Conservation (phyloP, 2,888 invertebrate species). For the Hermaeophaga mercurialis region DNA sequence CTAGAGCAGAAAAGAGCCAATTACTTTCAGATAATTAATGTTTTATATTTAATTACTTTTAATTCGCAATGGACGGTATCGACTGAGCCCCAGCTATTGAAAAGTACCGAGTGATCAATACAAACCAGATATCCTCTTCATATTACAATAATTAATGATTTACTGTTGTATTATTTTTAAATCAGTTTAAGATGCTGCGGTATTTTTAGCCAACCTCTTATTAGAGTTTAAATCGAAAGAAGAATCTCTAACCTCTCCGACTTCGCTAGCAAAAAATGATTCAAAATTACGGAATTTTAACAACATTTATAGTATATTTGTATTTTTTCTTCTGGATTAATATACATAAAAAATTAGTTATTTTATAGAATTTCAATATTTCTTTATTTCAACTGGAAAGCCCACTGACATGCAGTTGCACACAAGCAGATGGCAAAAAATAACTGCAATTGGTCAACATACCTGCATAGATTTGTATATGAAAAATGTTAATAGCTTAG, state of each 20-base stretch:
- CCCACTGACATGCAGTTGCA: too few relatives aligned
- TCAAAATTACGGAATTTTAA: too few relatives aligned
- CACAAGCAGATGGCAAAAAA: neutral
- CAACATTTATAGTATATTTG: too few relatives aligned
- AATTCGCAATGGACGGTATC: conserved; percentile 23
- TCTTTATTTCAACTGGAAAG: too few relatives aligned
- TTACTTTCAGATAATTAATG: conserved; percentile 27
- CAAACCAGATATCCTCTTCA: conserved; percentile 26
- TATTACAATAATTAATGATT: conserved; percentile 22
- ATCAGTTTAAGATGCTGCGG: conserved; percentile 12
- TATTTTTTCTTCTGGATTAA: too few relatives aligned
- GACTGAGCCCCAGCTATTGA: conserved; percentile 22
- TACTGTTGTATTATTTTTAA: conserved; percentile 24
- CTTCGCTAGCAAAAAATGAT: neutral
- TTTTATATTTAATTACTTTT: conserved; percentile 24
- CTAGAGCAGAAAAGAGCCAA: conserved; percentile 25
- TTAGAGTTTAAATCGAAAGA: neutral
- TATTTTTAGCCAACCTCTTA: conserved; percentile 21
- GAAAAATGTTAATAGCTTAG: neutral
- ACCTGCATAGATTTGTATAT: conserved; percentile 3
- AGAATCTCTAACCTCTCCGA: neutral
- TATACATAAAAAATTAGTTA: too few relatives aligned
- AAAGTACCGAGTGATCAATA: conserved; percentile 20
- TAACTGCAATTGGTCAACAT: neutral
- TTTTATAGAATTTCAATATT: too few relatives aligned